Conservation (phyloP, 2,113 vertebrate genomes). For the Laterallus jamaicensis region DNA sequence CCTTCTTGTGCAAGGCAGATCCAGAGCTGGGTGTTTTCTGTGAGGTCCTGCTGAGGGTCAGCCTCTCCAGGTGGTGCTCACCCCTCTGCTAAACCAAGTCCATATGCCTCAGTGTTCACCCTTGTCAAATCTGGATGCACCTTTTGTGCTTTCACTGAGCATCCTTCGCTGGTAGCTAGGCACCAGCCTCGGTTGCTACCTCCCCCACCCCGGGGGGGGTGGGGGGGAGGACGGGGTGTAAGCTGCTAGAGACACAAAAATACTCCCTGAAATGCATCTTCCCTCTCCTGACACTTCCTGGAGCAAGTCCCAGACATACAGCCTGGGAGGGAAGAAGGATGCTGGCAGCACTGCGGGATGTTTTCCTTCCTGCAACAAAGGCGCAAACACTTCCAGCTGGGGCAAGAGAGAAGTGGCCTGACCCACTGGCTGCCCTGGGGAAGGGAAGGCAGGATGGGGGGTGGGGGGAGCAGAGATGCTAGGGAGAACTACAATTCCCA, state of each 20-base stretch:
- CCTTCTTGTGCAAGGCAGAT: not conserved
- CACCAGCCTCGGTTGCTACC: rapidly evolving
- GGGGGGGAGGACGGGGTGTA: too few relatives aligned
- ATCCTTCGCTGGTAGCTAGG: not conserved
- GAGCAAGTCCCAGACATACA: not conserved
- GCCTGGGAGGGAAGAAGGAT: not conserved
- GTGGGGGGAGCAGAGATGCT: not conserved
- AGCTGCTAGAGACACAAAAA: not conserved
- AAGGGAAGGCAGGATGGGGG: not conserved
- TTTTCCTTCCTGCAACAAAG: not conserved
- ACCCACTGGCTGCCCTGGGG: not conserved
- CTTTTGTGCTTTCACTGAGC: not conserved
- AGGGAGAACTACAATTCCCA: constrained; percentile 36
- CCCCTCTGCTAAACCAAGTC: not conserved
- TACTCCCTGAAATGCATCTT: not conserved
- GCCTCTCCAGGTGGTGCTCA: not conserved
- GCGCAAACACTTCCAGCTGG: not conserved
- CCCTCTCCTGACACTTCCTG: not conserved
- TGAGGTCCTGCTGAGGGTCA: not conserved
- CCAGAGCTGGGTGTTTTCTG: not conserved
- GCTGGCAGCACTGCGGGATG: not conserved
- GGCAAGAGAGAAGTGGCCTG: not conserved
- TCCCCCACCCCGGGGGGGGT: not conserved
- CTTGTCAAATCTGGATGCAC: not conserved
- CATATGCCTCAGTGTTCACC: not conserved